Evolutionary conservation across 2,888 invertebrate genomes (phyloP).

Genomic region (Eupithecia subfuscata): DNA sequence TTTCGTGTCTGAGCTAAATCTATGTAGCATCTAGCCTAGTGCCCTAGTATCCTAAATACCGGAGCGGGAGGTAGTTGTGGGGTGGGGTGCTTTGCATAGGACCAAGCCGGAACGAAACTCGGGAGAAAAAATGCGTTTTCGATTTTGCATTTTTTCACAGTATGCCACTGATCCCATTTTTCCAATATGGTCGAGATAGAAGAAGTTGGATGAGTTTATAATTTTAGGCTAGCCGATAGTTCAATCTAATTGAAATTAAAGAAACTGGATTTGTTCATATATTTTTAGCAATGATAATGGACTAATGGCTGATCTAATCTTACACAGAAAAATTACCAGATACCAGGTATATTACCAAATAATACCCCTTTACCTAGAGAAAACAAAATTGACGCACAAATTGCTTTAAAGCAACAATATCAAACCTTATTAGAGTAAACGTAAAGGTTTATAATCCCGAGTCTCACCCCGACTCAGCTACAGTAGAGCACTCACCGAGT

Average conservation of each 20-base stretch:
- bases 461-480: neutral
- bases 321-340: neutral
- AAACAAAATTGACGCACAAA: neutral
- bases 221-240: neutral
- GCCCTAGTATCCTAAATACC: slow-evolving; percentile 73
- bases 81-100: slow-evolving; percentile 11
- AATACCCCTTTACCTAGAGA: neutral
- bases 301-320: neutral
- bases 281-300: neutral
- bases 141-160: neutral
- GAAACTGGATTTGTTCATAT: neutral
- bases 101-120: slow-evolving; percentile 1
- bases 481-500: slow-evolving; percentile 86
- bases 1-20: slow-evolving; percentile 49
- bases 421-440: neutral
- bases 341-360: neutral
- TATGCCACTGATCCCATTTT: neutral
- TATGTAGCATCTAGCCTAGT: slow-evolving; percentile 65
- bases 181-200: neutral
- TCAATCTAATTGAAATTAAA: neutral
- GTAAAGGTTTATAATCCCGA: neutral
- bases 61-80: slow-evolving; percentile 41
- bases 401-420: neutral
- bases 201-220: neutral
- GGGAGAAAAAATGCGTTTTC: slow-evolving; percentile 3